Base-by-base conservation (phyloP, 2,113 vertebrate species). In the Rhadina sibilatrix region DNA sequence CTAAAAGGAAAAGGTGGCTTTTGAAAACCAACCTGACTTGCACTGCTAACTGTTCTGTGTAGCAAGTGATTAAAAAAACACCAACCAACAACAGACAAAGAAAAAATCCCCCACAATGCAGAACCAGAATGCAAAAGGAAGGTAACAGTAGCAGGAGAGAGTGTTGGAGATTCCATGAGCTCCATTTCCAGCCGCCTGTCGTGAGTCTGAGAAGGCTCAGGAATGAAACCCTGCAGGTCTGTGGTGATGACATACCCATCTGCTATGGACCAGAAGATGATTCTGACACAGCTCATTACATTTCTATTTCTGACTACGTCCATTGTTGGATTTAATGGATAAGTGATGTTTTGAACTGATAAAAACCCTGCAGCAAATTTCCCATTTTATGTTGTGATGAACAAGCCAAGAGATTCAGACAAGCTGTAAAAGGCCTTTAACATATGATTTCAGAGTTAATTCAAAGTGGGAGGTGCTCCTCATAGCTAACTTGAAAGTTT, bases 161-260 rank as follows among this genome's bases (percentile, higher is more conserved):
- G 31, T 65, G 33, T 9, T 35, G 53, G 70, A 38, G 35, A 82
- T 93, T 68, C 24, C 1, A 0, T 33, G 76, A 66, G 30, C 35
- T 52, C 59, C 1, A 0, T 38, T 96, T 59, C 83, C 66, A 91
- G 72, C 42, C 0, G 3, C 52, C 59, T 90, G 59, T 33, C 0
- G 0, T 8, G 70, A 92, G 59, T 35, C 33, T 75, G 76, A 83
- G 81, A 85, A 83, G 57, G 72, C 66, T 89, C 74, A 83, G 83
- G 83, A 95, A 93, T 95, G 95, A 96, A 95, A 84, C 68, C 82
- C 49, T 90, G 65, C 90, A 90, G 87, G 89, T 94, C 83, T 92
- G 69, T 70, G 66, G 76, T 5, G 19, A 93, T 91, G 93, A 93
- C 92, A 76, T 83, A 74, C 24, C 17, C 74, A 40, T 40, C 78